Evolutionary conservation across 2,888 invertebrate genomes (phyloP), one percentile per base, ranked within the genome.

Genomic region (Lochmaea capreae): DNA sequence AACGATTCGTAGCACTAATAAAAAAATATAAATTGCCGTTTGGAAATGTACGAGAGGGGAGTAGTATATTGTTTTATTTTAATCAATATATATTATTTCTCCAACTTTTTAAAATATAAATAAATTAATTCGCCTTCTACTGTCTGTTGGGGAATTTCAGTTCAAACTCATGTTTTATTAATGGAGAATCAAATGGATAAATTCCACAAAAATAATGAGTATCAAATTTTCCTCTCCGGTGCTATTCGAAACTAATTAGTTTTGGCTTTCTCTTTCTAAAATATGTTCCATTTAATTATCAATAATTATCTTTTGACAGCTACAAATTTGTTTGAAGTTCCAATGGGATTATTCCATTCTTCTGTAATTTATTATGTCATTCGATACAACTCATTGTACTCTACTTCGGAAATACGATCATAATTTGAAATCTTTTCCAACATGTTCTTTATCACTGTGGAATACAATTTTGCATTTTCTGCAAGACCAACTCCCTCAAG

Each of bases 261-360:
- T 33, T 33, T 33, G 33, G 33, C 33, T 33, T 33, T 33, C 0
- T 69, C 54, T 74, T 84, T 83, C 84, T 84, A 84, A 85, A 84
- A 85, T 84, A 84, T 84, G 83, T 84, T 83, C 84, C 83, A 80
- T 80, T 80, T 84, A 84, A 85, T 85, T 84, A 84, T 79, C 78
- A 74, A 79, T 83, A 82, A 83, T 83, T 83, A 83, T 77, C 76
- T 78, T 78, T 79, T 80, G 82, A 83, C 82, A 81, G 80, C 80
- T 81, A 83, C 81, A 81, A 82, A 83, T 83, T 80, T 74, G 77
- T 74, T 71, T 73, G 42, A 68, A 69, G 72, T 74, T 79, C 80
- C 82, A 79, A 75, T 75, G 81, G 81, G 81, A 81, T 76, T 26
- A 52, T 69, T 62, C 69, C 42, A 43, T 67, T 46, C 73, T 75